phyloP scores from a whole-genome alignment of 2,113 vertebrate genomes.

The Panthera tigris region DNA sequence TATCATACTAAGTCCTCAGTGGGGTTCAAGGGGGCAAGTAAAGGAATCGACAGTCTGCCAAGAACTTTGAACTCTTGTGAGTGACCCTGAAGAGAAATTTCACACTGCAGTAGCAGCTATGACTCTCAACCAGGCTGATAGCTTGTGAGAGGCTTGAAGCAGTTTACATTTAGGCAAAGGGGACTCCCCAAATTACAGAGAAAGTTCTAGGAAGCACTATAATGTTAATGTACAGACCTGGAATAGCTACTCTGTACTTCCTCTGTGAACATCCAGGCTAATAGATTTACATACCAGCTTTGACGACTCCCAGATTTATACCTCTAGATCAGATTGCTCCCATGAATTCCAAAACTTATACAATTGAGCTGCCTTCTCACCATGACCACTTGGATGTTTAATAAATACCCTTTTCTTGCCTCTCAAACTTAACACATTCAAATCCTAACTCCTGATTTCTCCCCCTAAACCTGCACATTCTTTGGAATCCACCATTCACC shows the following conservation, averaged over 20 bases:
- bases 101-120: background rate
- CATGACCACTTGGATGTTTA: background rate
- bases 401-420: background rate
- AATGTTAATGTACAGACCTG: background rate
- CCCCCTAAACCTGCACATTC: background rate
- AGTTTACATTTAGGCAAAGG: background rate
- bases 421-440: background rate
- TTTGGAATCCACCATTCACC: conserved; percentile 27
- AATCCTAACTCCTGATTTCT: background rate
- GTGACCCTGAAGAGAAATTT: conserved; percentile 29
- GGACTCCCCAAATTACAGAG: background rate
- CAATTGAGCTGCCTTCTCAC: background rate
- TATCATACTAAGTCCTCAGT: background rate
- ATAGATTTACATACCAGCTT: background rate
- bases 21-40: background rate
- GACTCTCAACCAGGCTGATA: background rate
- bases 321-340: background rate
- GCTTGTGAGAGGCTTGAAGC: background rate
- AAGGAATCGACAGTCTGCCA: conserved; percentile 6
- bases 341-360: conserved; percentile 32
- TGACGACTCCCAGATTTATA: background rate
- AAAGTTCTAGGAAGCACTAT: background rate
- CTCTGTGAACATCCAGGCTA: conserved; percentile 12
- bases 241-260: background rate
- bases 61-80: background rate